Percentiles rank a stretch among this genome's conserved stretches.
phyloP scores from a whole-genome alignment of 2,888 invertebrate species.

The Cephalotes varians region DNA sequence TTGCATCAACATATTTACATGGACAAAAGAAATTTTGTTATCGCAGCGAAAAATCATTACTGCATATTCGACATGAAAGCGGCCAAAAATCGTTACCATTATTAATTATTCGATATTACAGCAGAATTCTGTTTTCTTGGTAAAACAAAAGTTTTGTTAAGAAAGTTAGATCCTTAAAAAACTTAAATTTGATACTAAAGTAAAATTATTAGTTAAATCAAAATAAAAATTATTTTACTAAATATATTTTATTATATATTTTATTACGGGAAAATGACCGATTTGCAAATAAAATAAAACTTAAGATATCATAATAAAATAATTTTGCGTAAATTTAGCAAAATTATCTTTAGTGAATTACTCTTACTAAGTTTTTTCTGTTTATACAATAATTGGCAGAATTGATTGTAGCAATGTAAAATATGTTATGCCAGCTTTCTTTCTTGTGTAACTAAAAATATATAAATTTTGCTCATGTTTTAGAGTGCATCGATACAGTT shows the following conservation, averaged over 20 bases:
- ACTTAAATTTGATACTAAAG: background rate
- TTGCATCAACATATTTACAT: background rate
- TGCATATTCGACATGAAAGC: conserved; percentile 15
- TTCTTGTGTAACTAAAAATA: background rate
- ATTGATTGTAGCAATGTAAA: background rate
- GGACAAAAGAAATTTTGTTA: background rate
- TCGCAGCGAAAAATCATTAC: background rate
- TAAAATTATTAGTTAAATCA: background rate
- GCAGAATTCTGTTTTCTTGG: background rate
- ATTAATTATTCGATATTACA: conserved; percentile 20
- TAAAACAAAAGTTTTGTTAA: background rate
- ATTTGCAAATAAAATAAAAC: background rate
- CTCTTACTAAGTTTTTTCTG: background rate
- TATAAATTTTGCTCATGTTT: conserved; percentile 6
- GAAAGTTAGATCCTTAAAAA: background rate
- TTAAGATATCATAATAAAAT: background rate
- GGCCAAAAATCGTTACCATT: background rate
- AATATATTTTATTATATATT: background rate
- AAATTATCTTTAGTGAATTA: background rate
- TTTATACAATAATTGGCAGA: background rate
- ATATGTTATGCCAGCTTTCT: background rate
- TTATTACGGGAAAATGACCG: background rate
- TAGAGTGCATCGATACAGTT: background rate
- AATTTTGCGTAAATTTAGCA: background rate
- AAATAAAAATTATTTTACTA: background rate